phyloP scores from a whole-genome alignment of 2,797 vertebrate species.

The Dicrostonyx torquatus region DNA sequence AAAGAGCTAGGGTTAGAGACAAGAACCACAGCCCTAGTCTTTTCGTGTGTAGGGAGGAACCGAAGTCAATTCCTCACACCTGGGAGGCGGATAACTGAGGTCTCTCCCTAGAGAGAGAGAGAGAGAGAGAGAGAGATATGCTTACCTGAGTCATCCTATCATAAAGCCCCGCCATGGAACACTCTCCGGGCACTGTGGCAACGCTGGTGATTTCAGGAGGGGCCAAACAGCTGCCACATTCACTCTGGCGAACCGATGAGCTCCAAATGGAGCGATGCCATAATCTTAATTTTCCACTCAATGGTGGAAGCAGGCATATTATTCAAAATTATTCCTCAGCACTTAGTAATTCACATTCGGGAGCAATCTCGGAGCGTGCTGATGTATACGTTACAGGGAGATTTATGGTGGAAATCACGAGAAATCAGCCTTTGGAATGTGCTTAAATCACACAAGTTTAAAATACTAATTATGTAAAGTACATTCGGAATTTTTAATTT shows the following conservation, averaged over 20 bases:
- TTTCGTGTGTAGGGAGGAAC: not conserved
- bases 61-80: not conserved
- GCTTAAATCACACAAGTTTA: constrained; percentile 68
- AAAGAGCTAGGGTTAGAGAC: not conserved
- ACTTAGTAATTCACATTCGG: constrained; percentile 69
- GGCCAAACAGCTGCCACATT: constrained; percentile 36
- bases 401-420: constrained; percentile 77
- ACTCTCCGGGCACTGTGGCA: not conserved
- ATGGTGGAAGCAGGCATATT: constrained; percentile 77
- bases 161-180: not conserved
- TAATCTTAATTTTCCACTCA: constrained; percentile 82
- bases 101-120: not conserved
- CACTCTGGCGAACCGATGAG: constrained; percentile 39
- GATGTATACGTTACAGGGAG: constrained; percentile 70
- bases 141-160: not conserved
- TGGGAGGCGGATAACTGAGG: not conserved
- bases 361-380: constrained; percentile 68
- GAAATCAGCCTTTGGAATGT: constrained; percentile 69
- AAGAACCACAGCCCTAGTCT: not conserved
- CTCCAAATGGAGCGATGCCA: constrained; percentile 64
- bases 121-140: too few species aligned
- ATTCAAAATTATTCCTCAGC: constrained; percentile 81
- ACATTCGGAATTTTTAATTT: constrained; percentile 69
- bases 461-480: constrained; percentile 77
- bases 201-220: not conserved